Conservation (phyloP, 2,113 vertebrate genomes). For the Nothoprocta pentlandii region DNA sequence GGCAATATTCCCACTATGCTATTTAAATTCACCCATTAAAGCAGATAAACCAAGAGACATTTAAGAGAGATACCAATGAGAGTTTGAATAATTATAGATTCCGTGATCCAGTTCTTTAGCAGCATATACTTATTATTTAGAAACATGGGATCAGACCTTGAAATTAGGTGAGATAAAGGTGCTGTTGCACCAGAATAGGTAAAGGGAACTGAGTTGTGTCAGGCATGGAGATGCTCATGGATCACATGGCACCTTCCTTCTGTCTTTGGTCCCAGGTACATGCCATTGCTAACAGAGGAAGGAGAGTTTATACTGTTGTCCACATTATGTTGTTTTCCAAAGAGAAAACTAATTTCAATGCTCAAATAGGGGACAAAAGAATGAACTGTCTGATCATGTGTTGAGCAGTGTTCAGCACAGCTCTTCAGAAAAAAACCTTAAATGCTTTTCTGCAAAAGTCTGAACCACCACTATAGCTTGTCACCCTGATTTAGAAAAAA, state of each 20-base stretch:
- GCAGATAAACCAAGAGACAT: not conserved
- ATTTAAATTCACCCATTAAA: not conserved
- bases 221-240: not conserved
- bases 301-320: not conserved
- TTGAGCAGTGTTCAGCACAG: not conserved
- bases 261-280: not conserved
- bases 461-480: not conserved
- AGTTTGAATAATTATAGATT: not conserved
- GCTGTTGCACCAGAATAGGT: not conserved
- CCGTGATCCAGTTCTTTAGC: not conserved
- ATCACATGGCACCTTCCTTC: fast-evolving
- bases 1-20: not conserved
- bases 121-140: not conserved
- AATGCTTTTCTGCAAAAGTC: not conserved
- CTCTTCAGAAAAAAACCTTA: not conserved
- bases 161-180: not conserved
- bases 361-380: not conserved
- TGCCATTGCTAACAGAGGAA: not conserved
- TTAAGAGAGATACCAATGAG: not conserved
- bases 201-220: too few relatives aligned
- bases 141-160: not conserved
- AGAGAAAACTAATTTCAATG: not conserved
- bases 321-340: not conserved
- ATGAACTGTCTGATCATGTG: not conserved
- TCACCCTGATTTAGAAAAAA: not conserved